Evolutionary conservation across 2,797 vertebrate genomes (phyloP), one percentile per base, ranked within the genome.

Genomic region (Miichthys miiuy): DNA sequence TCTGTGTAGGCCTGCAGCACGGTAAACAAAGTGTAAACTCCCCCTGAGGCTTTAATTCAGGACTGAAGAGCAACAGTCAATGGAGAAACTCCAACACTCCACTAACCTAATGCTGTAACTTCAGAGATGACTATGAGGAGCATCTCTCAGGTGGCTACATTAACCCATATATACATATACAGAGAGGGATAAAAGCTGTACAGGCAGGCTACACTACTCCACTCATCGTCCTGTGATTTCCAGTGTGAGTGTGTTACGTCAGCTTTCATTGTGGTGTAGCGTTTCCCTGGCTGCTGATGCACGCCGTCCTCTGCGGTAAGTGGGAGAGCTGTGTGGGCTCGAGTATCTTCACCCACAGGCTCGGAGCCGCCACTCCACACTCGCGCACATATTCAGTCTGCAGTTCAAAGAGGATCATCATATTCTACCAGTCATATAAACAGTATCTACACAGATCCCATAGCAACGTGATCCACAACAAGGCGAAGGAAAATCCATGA

Each of bases 301-400:
- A 11, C 13, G 52, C 62, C 11, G 23, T 81, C 68, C 81, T 80
- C 72, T 76, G 77, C 14, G 44, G 61, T 42, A 67, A 80, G 86
- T 88, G 79, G 87, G 88, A 84, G 88, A 44, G 30, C 54, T 74
- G 87, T 23, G 87, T 90, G 80, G 89, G 89, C 79, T 81, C 2
- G 3, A 80, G 80, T 56, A 56, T 81, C 79, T 83, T 82, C 88
- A 58, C 80, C 87, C 83, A 75, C 80, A 23, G 48, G 65, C 80
- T 87, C 58, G 17, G 52, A 81, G 78, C 78, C 63, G 51, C 73
- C 58, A 13, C 79, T 71, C 75, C 76, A 68, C 69, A 1, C 83
- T 56, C 69, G 47, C 42, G 65, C 23, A 20, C 5, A 13, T 8
- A 55, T 61, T 68, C 69, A 56, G 48, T 56, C 73, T 78, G 70